Evolutionary conservation across 2,113 vertebrate genomes (phyloP), one percentile per base, ranked within the genome.

Genomic region (Brachyhypopomus occidentalis): DNA sequence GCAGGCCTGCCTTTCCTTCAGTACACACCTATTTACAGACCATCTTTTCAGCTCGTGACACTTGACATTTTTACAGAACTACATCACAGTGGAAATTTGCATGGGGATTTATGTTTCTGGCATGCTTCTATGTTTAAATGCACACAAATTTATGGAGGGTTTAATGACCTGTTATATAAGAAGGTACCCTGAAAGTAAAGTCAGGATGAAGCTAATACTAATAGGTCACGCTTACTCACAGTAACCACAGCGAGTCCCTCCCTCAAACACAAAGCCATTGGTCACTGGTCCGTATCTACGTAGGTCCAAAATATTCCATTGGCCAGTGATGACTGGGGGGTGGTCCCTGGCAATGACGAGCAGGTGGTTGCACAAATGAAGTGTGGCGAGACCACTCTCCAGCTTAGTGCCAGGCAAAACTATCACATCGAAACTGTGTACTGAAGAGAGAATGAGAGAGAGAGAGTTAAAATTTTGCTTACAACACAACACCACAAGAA

Each of bases 221-320:
- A 72, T 14, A 62, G 23, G 38, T 23, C 69, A 23, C n/a, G 52
- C 4, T 55, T 59, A 97, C 97, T 98, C 90, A 99, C 97, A 99
- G 92, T 94, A 97, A 70, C 97, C 97, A 34, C 97, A 99, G 87
- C 97, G 94, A 27, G 97, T 97, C 72, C 98, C 98, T 72, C 97
- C 98, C 92, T 99, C 98, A 27, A 99, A 99, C 89, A 98, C 97
- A 79, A 99, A 99, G 34, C 98, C 97, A 0, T 94, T 95, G 1
- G 95, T 94, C 79, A 99, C 96, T 0, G 97, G 96, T 79, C 98
- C 98, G 0, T 99, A 99, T 30, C 98, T 92, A 11, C 97, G 95
- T 82, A 99, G 94, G 83, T 99, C 97, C 0, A 96, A 94, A 48
- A 99, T 95, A 84, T 95, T 96, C 98, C 98, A 99, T 81, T 98